Evolutionary conservation across 1,140 invertebrate species (phyloP).

Genomic region (Dufourea novaeangliae): DNA sequence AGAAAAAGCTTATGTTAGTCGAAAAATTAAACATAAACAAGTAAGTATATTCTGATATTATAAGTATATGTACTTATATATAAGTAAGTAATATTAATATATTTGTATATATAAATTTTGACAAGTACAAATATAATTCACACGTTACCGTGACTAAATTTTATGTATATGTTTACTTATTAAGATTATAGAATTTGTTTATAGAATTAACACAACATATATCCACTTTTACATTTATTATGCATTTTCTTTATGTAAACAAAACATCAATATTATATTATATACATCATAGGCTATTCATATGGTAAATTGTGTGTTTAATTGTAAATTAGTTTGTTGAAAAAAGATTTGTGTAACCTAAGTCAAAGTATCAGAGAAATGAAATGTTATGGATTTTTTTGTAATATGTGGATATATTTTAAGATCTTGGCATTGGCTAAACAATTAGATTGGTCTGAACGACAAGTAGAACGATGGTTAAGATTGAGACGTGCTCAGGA

Average conservation of each 20-base stretch:
- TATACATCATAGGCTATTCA: background rate
- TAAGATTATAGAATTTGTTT: background rate
- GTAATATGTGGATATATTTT: conserved; percentile 63
- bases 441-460: conserved; percentile 92
- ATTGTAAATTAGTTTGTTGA: conserved; percentile 28
- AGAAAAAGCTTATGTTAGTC: conserved; percentile 87
- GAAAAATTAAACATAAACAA: conserved; percentile 89
- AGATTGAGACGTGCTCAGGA: conserved; percentile 90
- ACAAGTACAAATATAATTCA: background rate
- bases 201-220: background rate
- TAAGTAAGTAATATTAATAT: background rate
- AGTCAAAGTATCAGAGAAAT: conserved; percentile 19
- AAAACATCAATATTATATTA: background rate
- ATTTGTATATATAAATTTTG: background rate
- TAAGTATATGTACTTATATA: no score
- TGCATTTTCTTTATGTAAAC: background rate
- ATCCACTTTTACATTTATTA: background rate
- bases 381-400: conserved; percentile 22
- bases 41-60: conserved; percentile 81
- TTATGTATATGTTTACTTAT: no score
- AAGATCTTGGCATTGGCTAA: conserved; percentile 90
- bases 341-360: conserved; percentile 33
- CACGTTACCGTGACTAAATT: background rate
- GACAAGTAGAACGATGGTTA: conserved; percentile 95
- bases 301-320: conserved; percentile 16